Evolutionary conservation across 2,797 vertebrate genomes (phyloP).

Genomic region (Notamacropus eugenii): DNA sequence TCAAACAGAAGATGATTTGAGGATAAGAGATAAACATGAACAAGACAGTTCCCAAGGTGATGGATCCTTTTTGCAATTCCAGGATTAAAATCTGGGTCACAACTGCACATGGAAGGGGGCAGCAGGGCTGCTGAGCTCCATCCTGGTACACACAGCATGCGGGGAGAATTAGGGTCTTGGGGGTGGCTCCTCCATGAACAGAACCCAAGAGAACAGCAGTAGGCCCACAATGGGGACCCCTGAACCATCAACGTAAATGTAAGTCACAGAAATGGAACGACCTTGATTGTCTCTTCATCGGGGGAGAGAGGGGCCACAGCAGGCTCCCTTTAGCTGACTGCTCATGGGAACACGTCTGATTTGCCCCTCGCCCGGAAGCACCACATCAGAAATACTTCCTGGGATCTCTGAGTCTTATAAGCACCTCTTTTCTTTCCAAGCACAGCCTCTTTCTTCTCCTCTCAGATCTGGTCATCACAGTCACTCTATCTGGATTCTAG

Average conservation of each 20-base stretch:
- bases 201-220: too few species aligned
- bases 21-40: neutral
- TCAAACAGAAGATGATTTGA: neutral
- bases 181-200: too few species aligned
- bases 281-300: too few species aligned
- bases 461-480: neutral
- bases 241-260: too few species aligned
- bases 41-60: too few species aligned
- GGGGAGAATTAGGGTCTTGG: neutral
- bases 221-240: too few species aligned
- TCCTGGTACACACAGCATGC: neutral
- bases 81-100: neutral
- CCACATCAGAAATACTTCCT: conserved; percentile 16
- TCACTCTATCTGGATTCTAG: too few species aligned
- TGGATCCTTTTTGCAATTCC: neutral
- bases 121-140: neutral
- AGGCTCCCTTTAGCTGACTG: too few species aligned
- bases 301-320: too few species aligned
- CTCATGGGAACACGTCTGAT: too few species aligned
- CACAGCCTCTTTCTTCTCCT: conserved; percentile 13
- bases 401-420: neutral
- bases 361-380: too few species aligned
- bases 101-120: neutral
- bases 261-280: too few species aligned
- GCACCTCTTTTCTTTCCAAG: neutral